phyloP scores from a whole-genome alignment of 2,797 vertebrate species.

The Acipenser transmontanus region DNA sequence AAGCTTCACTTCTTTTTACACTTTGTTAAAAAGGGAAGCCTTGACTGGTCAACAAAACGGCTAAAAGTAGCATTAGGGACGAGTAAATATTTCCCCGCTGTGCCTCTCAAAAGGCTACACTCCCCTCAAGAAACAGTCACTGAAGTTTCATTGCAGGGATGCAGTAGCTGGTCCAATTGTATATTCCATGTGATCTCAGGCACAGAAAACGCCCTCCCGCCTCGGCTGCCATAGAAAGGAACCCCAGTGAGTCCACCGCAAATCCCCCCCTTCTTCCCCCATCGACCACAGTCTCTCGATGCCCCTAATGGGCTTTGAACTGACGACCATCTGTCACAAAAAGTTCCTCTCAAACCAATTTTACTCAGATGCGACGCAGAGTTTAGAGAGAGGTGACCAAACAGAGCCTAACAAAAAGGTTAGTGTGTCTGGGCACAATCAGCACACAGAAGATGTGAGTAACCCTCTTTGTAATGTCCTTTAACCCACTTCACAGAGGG shows the following conservation, averaged over 20 bases:
- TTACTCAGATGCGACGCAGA: constrained; percentile 33
- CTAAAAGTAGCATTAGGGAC: no score
- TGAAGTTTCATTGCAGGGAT: no score
- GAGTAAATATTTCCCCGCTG: no score
- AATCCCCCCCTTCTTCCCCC: constrained; percentile 16
- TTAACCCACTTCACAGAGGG: constrained; percentile 44
- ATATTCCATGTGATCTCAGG: constrained; percentile 10
- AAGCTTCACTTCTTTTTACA: no score
- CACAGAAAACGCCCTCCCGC: constrained; percentile 28
- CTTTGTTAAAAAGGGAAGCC: no score
- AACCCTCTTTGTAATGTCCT: constrained; percentile 48
- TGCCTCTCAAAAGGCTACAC: no score
- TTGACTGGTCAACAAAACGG: no score
- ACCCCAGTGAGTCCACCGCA: constrained; percentile 20
- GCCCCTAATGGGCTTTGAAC: constrained; percentile 45
- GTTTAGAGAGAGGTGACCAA: constrained; percentile 47
- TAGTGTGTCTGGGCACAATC: constrained; percentile 44
- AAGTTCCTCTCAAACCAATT: constrained; percentile 37
- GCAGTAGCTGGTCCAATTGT: neutral
- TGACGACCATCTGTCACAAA: constrained; percentile 27
- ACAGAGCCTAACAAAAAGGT: constrained; percentile 44
- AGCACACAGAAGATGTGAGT: constrained; percentile 35
- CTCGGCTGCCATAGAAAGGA: constrained; percentile 20
- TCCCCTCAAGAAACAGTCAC: no score
- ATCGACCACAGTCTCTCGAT: constrained; percentile 20